Base-by-base conservation (phyloP, 2,888 invertebrate species). In the Peribatodes rhomboidaria region DNA sequence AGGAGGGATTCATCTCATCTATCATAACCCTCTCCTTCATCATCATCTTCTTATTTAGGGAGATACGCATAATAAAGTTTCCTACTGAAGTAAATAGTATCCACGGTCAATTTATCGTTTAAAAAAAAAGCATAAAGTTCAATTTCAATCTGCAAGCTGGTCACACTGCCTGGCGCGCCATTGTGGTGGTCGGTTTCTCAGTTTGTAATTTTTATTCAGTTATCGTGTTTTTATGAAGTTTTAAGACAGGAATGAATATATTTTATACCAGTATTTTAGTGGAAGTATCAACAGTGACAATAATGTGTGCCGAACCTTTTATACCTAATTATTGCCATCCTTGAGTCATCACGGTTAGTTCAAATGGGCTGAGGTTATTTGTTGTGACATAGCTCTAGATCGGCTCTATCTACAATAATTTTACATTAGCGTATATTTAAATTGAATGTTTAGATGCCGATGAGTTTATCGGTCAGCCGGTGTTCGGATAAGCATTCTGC, bases 341-440 rank as follows among this genome's bases (percentile, higher is more conserved):
- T 87, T 86, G 88, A 88, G 88, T 91, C 91, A 90, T 83, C 89
- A 90, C 92, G 92, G 93, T 93, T 81, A 90, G 93, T 89, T 86
- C 73, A 90, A 87, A 86, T 84, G 81, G 85, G 82, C 88, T 88
- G 81, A 91, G 92, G 92, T 92, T 92, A 93, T 92, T 91, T 92
- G 89, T 92, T 92, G 87, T 93, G 89, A 89, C 87, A 86, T 87
- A 82, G 75, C 35, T 50, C 18, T 50, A 9, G 2, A 50, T 20
- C 80, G 86, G 80, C 74, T 87, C 83, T 85, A 84, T 80, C 74
- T 82, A 66, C 67, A 74, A 74, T 80, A 84, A 84, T 87, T 87
- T 87, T 83, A 87, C 84, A 85, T 83, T 80, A 80, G 69, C 78
- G 73, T 75, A 78, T 79, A 73, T 72, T 79, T 67, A 72, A 74